Conservation (phyloP, 1,140 invertebrate genomes). For the Caenorhabditis tropicalis region DNA sequence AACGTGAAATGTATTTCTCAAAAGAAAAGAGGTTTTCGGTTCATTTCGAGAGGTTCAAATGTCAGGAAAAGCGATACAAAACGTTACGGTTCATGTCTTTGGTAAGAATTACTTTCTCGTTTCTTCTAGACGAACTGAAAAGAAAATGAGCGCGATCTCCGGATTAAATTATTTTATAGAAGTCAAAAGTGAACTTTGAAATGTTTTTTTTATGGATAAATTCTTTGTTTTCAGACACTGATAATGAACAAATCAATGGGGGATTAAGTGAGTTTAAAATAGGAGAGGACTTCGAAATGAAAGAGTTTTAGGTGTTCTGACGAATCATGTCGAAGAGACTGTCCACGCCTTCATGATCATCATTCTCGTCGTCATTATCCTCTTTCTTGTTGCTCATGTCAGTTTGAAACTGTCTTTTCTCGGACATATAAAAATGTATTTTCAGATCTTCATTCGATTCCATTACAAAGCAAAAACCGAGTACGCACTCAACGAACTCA, state of each 20-base stretch:
- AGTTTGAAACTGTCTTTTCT: background rate
- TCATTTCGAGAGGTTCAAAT: background rate
- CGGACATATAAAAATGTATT: background rate
- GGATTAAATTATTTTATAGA: background rate
- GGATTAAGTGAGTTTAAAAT: conserved; percentile 2
- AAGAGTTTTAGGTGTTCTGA: background rate
- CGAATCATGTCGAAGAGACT: background rate
- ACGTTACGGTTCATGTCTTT: background rate
- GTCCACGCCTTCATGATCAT: conserved; percentile 1
- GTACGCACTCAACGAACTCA: conserved; percentile 5
- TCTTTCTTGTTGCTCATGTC: conserved; percentile 17
- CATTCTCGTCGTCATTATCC: background rate
- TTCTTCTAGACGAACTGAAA: background rate
- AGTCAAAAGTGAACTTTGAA: background rate
- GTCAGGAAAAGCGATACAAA: background rate
- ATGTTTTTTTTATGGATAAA: background rate
- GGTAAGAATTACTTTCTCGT: background rate
- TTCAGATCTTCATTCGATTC: conserved; percentile 29
- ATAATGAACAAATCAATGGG: background rate
- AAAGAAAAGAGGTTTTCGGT: background rate
- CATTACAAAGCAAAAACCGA: conserved; percentile 31
- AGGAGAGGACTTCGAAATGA: background rate
- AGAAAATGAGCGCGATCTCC: background rate
- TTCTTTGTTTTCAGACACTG: background rate
- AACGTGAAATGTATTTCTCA: background rate